These are phyloP conservation scores for Catharus bicknelli DNA, from an alignment of 2,113 vertebrate genomes.

Conservation along the genomic window DNA sequence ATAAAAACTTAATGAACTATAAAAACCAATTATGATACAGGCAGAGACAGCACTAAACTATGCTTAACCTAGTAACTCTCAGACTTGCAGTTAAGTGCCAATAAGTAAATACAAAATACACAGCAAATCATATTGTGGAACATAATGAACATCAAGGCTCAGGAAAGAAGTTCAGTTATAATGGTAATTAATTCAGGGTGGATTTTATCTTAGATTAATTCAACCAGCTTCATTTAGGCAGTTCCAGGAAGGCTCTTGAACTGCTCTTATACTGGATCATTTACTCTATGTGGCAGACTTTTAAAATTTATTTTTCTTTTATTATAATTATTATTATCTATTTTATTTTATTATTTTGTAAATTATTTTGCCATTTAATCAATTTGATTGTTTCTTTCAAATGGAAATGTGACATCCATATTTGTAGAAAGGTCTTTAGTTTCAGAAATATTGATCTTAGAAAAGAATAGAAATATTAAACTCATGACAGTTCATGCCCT, in stretches of 20 bases:
- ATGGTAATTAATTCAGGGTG: not conserved
- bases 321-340: too few species aligned
- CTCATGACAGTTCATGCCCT: not conserved
- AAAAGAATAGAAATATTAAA: not conserved
- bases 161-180: not conserved
- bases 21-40: constrained; percentile 45
- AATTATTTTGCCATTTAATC: not conserved
- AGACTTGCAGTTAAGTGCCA: not conserved
- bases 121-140: not conserved
- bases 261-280: not conserved
- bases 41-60: not conserved
- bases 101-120: constrained; percentile 27
- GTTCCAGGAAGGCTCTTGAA: not conserved
- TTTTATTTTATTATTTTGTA: not conserved
- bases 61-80: constrained; percentile 16
- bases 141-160: not conserved
- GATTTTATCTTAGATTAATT: not conserved
- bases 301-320: not conserved
- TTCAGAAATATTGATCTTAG: not conserved
- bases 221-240: not conserved
- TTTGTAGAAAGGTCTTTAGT: not conserved
- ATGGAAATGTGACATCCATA: not conserved
- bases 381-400: not conserved
- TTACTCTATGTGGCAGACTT: not conserved
- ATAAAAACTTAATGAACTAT: constrained; percentile 55